Percentiles rank a stretch among this genome's conserved stretches.
phyloP scores from a whole-genome alignment of 2,113 vertebrate species.

The Setophaga coronata region DNA sequence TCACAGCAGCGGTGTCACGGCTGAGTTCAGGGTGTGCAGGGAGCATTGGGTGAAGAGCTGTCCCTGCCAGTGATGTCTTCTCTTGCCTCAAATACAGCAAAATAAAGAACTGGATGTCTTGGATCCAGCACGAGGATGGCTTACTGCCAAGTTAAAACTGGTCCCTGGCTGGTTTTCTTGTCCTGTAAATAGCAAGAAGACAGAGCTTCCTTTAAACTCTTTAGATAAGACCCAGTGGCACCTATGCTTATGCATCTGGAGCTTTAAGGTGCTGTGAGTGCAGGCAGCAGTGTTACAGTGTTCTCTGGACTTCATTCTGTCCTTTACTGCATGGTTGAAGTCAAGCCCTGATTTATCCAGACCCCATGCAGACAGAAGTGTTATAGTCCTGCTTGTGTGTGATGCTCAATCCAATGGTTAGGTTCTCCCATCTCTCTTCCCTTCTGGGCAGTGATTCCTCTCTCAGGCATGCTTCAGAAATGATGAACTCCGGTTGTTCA shows the following conservation, averaged over 20 bases:
- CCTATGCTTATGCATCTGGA: not conserved
- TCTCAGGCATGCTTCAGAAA: not conserved
- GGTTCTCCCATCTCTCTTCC: not conserved
- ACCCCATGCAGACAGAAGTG: not conserved
- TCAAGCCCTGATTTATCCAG: not conserved
- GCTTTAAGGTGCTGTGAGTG: not conserved
- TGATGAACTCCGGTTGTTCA: not conserved
- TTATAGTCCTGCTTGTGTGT: not conserved
- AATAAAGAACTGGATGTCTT: not conserved
- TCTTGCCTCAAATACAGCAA: not conserved
- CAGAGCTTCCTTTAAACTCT: not conserved
- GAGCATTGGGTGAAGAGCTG: fast-evolving
- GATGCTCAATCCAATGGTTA: not conserved
- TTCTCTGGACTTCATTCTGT: not conserved
- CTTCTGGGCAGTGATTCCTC: not conserved
- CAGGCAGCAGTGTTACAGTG: not conserved
- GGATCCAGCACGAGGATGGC: not conserved
- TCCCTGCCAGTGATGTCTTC: not conserved
- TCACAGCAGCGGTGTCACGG: fast-evolving
- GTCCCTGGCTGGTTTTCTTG: not conserved
- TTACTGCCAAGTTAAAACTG: not conserved
- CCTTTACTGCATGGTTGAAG: not conserved
- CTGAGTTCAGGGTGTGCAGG: not conserved
- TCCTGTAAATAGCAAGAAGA: not conserved
- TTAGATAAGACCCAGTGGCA: not conserved